Conservation (phyloP, 2,888 invertebrate species). For the Acrobasis consociella region DNA sequence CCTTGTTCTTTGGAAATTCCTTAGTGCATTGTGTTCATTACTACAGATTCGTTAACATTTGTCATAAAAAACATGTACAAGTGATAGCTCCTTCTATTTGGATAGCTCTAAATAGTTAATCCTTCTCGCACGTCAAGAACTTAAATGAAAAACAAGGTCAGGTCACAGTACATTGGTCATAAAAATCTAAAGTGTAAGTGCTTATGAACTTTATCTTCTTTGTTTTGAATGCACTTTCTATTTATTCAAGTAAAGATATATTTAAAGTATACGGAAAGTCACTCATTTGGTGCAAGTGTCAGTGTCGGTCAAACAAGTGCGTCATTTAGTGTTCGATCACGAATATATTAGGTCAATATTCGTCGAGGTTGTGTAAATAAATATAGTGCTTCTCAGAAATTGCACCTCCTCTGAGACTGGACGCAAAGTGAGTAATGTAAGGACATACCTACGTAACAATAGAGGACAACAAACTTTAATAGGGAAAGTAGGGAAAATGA, state of each 20-base stretch:
- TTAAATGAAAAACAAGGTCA: no score
- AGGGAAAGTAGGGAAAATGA: background rate
- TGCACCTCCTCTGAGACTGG: conserved; percentile 12
- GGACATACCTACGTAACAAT: background rate
- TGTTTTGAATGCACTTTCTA: background rate
- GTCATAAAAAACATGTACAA: background rate
- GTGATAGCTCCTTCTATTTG: no score
- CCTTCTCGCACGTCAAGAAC: no score
- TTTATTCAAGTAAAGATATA: background rate
- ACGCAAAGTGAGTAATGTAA: conserved; percentile 8
- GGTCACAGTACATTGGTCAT: background rate
- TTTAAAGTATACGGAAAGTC: background rate
- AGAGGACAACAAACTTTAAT: conserved; percentile 6
- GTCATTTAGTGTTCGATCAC: conserved; percentile 22
- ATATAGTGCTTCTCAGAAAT: conserved; percentile 29
- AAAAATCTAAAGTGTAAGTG: background rate
- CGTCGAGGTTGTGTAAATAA: conserved; percentile 46
- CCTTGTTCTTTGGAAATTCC: conserved; percentile 47
- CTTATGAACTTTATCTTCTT: background rate
- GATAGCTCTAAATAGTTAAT: no score
- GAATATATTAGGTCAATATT: conserved; percentile 25
- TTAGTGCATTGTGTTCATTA: conserved; percentile 24
- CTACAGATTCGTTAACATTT: background rate
- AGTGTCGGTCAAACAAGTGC: conserved; percentile 24
- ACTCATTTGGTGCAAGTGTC: background rate